Conservation (phyloP, 1,140 invertebrate species). For the Zaprionus taronus region DNA sequence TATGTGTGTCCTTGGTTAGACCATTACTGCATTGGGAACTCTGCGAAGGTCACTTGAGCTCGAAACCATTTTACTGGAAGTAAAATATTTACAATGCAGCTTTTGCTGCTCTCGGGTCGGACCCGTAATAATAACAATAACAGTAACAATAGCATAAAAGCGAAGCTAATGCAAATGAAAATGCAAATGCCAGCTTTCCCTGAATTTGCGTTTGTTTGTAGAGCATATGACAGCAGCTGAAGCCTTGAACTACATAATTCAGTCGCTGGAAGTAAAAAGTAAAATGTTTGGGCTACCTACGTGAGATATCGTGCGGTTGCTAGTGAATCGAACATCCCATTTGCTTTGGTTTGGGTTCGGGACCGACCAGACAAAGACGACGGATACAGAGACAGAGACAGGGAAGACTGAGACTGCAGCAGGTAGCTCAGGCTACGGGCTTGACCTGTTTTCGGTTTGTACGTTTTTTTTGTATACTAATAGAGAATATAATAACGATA, state of each 20-base stretch:
- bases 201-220: slow-evolving; percentile 13
- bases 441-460: slow-evolving; percentile 56
- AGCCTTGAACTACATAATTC: slow-evolving; percentile 40
- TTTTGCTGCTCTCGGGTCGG: not conserved
- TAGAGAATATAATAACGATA: slow-evolving; percentile 4
- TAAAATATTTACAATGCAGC: not conserved
- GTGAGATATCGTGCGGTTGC: slow-evolving; percentile 19
- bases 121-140: slow-evolving; percentile 1
- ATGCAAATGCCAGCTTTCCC: slow-evolving; percentile 14
- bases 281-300: slow-evolving; percentile 33
- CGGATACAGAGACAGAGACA: not conserved
- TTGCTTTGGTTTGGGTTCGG: slow-evolving; percentile 30
- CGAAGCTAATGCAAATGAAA: slow-evolving; percentile 1
- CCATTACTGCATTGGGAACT: not conserved
- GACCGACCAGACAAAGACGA: slow-evolving; percentile 1
- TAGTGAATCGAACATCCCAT: slow-evolving; percentile 74
- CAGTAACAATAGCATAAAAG: not conserved
- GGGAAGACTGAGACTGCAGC: not conserved
- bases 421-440: slow-evolving; percentile 15
- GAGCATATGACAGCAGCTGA: slow-evolving; percentile 3
- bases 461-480: slow-evolving; percentile 49
- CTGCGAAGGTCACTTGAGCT: not conserved
- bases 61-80: not conserved
- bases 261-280: slow-evolving; percentile 4
- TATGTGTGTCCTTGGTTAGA: not conserved